Evolutionary conservation across 1,140 invertebrate species (phyloP).

Genomic region (Brachionus asplanchnoidis): DNA sequence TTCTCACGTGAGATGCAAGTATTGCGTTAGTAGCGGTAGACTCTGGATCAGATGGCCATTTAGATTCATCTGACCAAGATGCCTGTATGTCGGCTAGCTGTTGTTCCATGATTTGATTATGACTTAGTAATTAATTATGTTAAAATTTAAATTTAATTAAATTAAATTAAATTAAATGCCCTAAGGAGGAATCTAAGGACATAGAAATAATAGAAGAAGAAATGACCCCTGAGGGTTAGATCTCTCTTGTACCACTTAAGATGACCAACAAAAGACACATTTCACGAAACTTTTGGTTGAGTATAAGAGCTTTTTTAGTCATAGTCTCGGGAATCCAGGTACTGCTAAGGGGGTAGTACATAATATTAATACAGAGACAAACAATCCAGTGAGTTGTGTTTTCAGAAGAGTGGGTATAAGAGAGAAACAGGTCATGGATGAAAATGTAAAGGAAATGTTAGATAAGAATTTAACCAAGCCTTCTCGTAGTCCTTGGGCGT

Average conservation of each 20-base stretch:
- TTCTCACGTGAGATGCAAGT: too few species aligned
- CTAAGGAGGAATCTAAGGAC: neutral
- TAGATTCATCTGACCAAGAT: neutral
- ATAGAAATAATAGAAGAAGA: neutral
- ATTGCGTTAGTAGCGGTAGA: neutral
- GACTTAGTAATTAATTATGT: too few species aligned
- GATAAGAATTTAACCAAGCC: neutral
- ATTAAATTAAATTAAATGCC: too few species aligned
- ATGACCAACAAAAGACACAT: neutral
- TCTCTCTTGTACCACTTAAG: neutral
- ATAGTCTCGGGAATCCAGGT: neutral
- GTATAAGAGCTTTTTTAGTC: neutral
- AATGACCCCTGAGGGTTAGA: neutral
- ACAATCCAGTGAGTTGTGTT: neutral
- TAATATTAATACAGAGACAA: neutral
- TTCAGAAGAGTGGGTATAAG: neutral
- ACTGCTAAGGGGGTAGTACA: neutral
- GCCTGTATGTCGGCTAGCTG: neutral
- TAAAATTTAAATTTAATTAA: too few species aligned
- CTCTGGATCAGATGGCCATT: neutral
- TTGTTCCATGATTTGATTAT: too few species aligned
- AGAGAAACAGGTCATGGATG: neutral
- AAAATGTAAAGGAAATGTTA: neutral
- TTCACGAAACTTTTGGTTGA: neutral
- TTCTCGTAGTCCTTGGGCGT: neutral